Evolutionary conservation across 2,797 vertebrate species (phyloP), one percentile per base, ranked within the genome.

Genomic region (Paedocypris micromegethes): DNA sequence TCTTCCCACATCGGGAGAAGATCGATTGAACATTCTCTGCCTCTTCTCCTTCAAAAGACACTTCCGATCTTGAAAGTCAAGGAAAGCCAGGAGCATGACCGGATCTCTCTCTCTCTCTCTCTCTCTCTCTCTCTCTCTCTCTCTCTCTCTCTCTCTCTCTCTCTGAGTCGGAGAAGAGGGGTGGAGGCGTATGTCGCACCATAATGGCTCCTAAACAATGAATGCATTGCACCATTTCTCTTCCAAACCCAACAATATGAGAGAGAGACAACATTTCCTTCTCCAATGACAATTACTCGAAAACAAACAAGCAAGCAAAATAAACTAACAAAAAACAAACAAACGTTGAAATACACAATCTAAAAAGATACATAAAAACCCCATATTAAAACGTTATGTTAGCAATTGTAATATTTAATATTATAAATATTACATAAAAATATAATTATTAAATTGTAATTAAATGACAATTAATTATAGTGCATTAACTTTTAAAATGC

Each of bases 11-110:
- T 47, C 6, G 37, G 23, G 49, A 56, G 39, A 37, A 3, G 61
- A 74, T 74, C 51, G 72, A 74, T 64, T 65, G 55, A 58, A 63
- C 66, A 50, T 60, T 63, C 61, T 71, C 62, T 68, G 5, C 56
- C 52, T 68, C 58, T 55, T 59, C 58, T 56, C 56, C 48, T 68
- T 68, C 65, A 59, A 54, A 64, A 60, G 64, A 57, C 40, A 52
- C 58, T 51, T 57, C 37, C 4, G 3, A 51, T 66, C 23, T 46
- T 72, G 46, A 67, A 67, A 67, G 71, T 72, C 58, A 66, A 66
- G 47, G 40, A 37, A 49, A 45, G 58, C 38, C 64, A 55, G 49
- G 6, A 50, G 47, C 63, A 55, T 9, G 4, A 53, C 56, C n/a
- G 9, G 54, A 39, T 49, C 23, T 23, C 23, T 23, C 23, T 23